Base-by-base conservation (phyloP, 2,888 invertebrate genomes). In the Caenorhabditis macrosperma region DNA sequence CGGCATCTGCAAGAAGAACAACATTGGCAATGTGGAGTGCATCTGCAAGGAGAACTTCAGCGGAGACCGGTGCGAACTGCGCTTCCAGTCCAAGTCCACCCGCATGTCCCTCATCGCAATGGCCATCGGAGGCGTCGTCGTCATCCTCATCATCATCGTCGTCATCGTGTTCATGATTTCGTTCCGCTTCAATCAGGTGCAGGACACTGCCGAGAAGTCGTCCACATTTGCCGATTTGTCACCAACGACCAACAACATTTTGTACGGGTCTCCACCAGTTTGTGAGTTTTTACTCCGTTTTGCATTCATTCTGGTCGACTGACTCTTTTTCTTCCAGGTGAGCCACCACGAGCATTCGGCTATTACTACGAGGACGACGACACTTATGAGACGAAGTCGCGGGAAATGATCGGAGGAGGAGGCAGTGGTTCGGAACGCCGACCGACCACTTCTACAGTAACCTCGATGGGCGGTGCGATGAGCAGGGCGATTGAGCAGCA, bases 311-410 rank as follows among this genome's bases (percentile, higher is more conserved):
- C n/a, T n/a, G n/a, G n/a, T n/a, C n/a, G n/a, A n/a, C n/a, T n/a
- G n/a, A n/a, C n/a, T 33, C 6, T 7, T 54, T 48, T 3, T 35
- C 28, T 68, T 61, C 33, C 57, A 79, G 67, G 72, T 59, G 86
- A 86, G 20, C 83, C 86, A 7, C 84, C 85, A 6, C 84, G 88
- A 6, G 85, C 89, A 5, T 82, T 90, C 48, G 89, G 89, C 46
- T 90, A 88, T 80, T 90, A 90, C 71, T 90, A 90, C 74, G 90
- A 90, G 64, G 90, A 90, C 38, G 90, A 90, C 52, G 89, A 88
- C 22, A 87, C 86, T 4, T 89, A 90, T 64, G 87, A 90, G 78
- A 84, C 84, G 54, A 89, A 78, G 38, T 17, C 71, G 0, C 60
- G 61, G 4, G 61, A 63, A 4, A 63, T 72, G 67, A 61, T 63